A percentile compares a stretch with the other conserved stretches of the same genome.
Conservation (phyloP, 1,140 invertebrate species). For the Heliothis subflexa region DNA sequence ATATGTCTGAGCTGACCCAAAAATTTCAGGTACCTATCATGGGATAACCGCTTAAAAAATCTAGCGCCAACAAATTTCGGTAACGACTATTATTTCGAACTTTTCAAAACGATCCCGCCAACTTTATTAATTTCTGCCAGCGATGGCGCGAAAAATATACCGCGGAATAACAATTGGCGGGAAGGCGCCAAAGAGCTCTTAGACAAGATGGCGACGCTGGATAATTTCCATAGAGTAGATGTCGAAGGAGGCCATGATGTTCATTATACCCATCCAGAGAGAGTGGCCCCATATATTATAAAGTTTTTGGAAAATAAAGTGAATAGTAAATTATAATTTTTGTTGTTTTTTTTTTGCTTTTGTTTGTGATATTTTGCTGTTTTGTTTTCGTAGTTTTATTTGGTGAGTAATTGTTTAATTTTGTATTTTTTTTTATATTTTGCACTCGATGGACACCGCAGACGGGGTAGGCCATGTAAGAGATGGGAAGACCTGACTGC, state of each 20-base stretch:
- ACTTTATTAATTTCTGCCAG: slow-evolving; percentile 58
- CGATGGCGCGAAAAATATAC: neutral
- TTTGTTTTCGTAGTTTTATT: neutral
- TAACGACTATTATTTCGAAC: slow-evolving; percentile 55
- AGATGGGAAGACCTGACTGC: too few relatives aligned
- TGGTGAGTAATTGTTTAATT: neutral
- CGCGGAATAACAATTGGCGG: slow-evolving; percentile 27
- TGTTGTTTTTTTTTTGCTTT: neutral
- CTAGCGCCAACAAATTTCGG: slow-evolving; percentile 57
- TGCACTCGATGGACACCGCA: too few relatives aligned
- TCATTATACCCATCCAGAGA: slow-evolving; percentile 56
- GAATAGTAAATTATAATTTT: slow-evolving; percentile 9
- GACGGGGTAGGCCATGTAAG: too few relatives aligned
- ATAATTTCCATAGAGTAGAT: slow-evolving; percentile 48
- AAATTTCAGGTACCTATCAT: slow-evolving; percentile 64
- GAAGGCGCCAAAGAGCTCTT: slow-evolving; percentile 48
- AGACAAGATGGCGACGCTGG: slow-evolving; percentile 39
- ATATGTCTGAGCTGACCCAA: neutral
- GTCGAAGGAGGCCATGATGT: slow-evolving; percentile 57
- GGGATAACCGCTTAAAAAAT: slow-evolving; percentile 61
- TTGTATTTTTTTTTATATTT: too few relatives aligned
- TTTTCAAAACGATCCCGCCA: slow-evolving; percentile 57
- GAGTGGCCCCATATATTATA: neutral
- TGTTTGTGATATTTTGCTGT: neutral
- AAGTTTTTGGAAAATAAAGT: slow-evolving; percentile 28